Percentiles rank a stretch among this genome's conserved stretches.
phyloP scores from a whole-genome alignment of 2,797 vertebrate genomes.

The Prionace glauca region DNA sequence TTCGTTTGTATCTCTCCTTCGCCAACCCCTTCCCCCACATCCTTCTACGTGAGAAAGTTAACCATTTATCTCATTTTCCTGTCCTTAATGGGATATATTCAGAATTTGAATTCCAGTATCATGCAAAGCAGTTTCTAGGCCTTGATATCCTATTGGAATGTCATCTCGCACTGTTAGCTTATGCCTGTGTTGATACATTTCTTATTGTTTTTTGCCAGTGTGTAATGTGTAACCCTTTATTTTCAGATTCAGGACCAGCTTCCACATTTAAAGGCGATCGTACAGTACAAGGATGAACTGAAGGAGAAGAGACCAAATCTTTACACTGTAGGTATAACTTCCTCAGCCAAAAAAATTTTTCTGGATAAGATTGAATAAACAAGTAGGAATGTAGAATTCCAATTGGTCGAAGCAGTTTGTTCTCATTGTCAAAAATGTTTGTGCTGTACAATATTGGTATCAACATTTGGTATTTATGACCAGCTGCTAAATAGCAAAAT shows the following conservation, averaged over 20 bases:
- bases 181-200: background rate
- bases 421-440: background rate
- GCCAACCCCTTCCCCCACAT: too few relatives aligned
- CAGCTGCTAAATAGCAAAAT: background rate
- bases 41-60: background rate
- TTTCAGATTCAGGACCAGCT: conserved; percentile 68
- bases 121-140: background rate
- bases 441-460: background rate
- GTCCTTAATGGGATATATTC: background rate
- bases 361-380: too few relatives aligned
- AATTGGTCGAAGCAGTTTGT: background rate
- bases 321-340: conserved; percentile 67
- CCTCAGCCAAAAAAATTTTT: background rate
- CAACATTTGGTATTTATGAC: background rate
- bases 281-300: conserved; percentile 73
- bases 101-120: background rate
- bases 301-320: conserved; percentile 73
- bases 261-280: conserved; percentile 77
- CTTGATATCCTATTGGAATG: background rate
- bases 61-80: background rate
- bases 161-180: background rate
- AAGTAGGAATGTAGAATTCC: background rate
- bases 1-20: too few relatives aligned
- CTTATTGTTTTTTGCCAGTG: background rate
- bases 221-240: background rate